Evolutionary conservation across 2,113 vertebrate genomes (phyloP).

Genomic region (Brachyistius frenatus): DNA sequence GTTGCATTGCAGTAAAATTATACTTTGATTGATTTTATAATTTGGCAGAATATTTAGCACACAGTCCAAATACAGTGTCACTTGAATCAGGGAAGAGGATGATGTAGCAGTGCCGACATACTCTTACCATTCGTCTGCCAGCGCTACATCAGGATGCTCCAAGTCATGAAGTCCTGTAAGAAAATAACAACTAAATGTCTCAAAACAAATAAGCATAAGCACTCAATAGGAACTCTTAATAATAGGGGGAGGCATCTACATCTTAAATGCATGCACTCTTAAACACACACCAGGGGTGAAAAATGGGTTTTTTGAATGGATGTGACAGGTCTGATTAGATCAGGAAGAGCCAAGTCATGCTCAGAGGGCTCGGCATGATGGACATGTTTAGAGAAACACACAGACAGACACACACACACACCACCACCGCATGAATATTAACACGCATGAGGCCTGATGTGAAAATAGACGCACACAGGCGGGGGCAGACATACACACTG

Average conservation of each 20-base stretch:
- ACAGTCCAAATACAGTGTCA: slow-evolving; percentile 6
- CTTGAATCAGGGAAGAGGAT: background rate
- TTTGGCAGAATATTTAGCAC: slow-evolving; percentile 3
- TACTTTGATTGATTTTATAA: slow-evolving; percentile 19
- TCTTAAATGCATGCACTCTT: slow-evolving; percentile 33
- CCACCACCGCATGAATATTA: slow-evolving; percentile 76
- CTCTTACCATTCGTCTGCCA: slow-evolving; percentile 97
- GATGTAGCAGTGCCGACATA: slow-evolving; percentile 35
- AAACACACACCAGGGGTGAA: slow-evolving; percentile 55
- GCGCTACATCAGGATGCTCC: slow-evolving; percentile 97
- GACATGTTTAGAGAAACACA: slow-evolving; percentile 77
- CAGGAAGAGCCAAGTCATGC: slow-evolving; percentile 83
- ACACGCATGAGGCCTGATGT: slow-evolving; percentile 68
- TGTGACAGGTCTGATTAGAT: slow-evolving; percentile 79
- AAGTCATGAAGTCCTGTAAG: slow-evolving; percentile 95
- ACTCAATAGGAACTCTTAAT: slow-evolving; percentile 55
- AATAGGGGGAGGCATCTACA: slow-evolving; percentile 53
- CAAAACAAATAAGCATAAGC: slow-evolving; percentile 42
- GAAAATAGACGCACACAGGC: slow-evolving; percentile 47
- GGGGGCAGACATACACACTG: slow-evolving; percentile 15
- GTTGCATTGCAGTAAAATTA: background rate
- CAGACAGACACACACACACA: slow-evolving; percentile 36
- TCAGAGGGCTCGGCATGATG: slow-evolving; percentile 64
- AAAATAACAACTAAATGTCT: slow-evolving; percentile 48
- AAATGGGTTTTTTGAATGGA: slow-evolving; percentile 78